Evolutionary conservation across 1,140 invertebrate species (phyloP).

Genomic region (Scaptomyza hsui): DNA sequence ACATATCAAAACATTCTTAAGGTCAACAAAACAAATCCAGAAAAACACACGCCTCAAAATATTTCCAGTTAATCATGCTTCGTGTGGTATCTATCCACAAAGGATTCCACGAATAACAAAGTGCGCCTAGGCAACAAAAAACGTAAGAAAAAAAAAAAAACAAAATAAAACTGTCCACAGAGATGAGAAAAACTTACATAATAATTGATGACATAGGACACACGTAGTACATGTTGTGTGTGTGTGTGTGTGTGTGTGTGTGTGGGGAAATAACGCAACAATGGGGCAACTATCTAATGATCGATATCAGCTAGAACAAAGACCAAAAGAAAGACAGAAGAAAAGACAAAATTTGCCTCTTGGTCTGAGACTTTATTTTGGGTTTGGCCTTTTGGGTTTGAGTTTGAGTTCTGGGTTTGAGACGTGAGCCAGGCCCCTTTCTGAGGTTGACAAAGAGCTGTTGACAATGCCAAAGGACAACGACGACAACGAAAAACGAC

Average conservation of each 20-base stretch:
- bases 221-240: conserved; percentile 45
- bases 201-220: conserved; percentile 56
- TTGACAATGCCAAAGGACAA: conserved; percentile 44
- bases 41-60: conserved; percentile 50
- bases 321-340: conserved; percentile 9
- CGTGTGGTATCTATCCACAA: conserved; percentile 23
- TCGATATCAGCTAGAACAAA: conserved; percentile 58
- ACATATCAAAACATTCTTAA: conserved; percentile 19
- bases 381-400: background rate
- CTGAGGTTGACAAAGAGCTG: conserved; percentile 40
- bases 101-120: conserved; percentile 45
- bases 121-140: background rate
- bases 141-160: background rate
- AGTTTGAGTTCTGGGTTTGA: conserved; percentile 1
- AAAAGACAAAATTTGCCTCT: conserved; percentile 9
- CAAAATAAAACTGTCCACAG: conserved; percentile 11
- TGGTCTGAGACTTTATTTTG: conserved; percentile 13
- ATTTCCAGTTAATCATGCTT: conserved; percentile 51
- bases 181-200: conserved; percentile 49
- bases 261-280: conserved; percentile 23
- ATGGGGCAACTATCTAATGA: conserved; percentile 52
- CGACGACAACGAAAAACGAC: conserved; percentile 19
- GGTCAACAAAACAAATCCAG: conserved; percentile 6
- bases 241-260: conserved; percentile 7
- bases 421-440: conserved; percentile 40